Conservation (phyloP, 2,797 vertebrate genomes). For the Danio choprae region DNA sequence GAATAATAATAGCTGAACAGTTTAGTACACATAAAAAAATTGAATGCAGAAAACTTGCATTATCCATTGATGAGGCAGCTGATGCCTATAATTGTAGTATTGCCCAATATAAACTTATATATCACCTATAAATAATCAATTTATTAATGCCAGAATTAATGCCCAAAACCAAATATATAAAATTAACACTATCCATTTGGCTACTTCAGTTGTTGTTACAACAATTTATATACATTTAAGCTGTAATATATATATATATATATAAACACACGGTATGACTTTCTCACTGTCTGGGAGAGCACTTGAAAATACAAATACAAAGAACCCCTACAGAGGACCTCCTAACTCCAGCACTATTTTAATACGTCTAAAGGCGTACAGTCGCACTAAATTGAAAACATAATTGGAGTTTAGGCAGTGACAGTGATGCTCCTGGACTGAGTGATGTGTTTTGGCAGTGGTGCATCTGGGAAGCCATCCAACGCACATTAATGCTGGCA, state of each 20-base stretch:
- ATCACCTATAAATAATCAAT: background rate
- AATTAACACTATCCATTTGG: too few relatives aligned
- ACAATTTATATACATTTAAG: too few relatives aligned
- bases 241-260: too few relatives aligned
- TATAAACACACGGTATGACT: too few relatives aligned
- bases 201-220: too few relatives aligned
- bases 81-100: background rate
- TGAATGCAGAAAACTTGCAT: background rate
- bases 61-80: background rate
- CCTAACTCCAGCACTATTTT: constrained; percentile 8
- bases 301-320: background rate
- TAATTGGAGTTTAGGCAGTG: constrained; percentile 28
- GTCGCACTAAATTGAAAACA: constrained; percentile 3
- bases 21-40: too few relatives aligned
- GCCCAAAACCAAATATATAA: background rate
- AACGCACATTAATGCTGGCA: constrained; percentile 37
- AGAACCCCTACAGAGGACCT: background rate
- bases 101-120: background rate
- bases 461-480: constrained; percentile 42
- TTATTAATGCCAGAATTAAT: background rate
- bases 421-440: constrained; percentile 33
- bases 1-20: too few relatives aligned
- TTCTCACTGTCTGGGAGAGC: too few relatives aligned
- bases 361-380: background rate
- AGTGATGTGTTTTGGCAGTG: constrained; percentile 50